A percentile compares a stretch with the other conserved stretches of the same genome.
phyloP scores from a whole-genome alignment of 1,140 invertebrate species.

The Piezodorus guildinii region DNA sequence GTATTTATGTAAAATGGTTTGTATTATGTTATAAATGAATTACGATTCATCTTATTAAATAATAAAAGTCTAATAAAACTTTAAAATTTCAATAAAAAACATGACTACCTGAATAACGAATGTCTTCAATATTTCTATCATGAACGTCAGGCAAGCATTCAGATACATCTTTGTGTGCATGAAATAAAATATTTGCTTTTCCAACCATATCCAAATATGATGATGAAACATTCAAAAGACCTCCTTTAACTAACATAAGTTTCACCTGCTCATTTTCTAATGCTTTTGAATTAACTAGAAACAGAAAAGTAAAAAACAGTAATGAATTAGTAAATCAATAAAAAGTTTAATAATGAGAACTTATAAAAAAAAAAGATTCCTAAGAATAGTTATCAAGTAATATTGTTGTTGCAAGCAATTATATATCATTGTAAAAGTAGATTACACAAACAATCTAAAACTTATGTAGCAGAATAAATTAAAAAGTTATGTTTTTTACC shows the following conservation, averaged over 20 bases:
- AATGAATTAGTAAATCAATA: too few relatives aligned
- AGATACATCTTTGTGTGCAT: conserved; percentile 39
- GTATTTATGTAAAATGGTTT: too few relatives aligned
- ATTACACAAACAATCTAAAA: too few relatives aligned
- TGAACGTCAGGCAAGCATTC: conserved; percentile 40
- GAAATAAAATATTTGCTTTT: conserved; percentile 40
- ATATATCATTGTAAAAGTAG: too few relatives aligned
- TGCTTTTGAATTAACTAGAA: conserved; percentile 37
- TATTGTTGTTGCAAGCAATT: too few relatives aligned
- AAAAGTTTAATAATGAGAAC: too few relatives aligned
- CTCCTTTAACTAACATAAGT: conserved; percentile 41
- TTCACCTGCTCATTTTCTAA: conserved; percentile 45
- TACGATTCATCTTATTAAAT: not conserved
- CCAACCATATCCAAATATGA: conserved; percentile 39
- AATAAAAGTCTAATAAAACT: too few relatives aligned
- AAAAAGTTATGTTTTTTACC: too few relatives aligned
- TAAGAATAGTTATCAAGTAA: too few relatives aligned
- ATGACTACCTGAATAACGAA: conserved; percentile 31
- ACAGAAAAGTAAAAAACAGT: not conserved
- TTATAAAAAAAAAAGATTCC: too few relatives aligned
- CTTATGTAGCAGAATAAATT: too few relatives aligned
- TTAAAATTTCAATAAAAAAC: not conserved
- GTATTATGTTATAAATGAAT: too few relatives aligned
- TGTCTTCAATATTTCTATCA: conserved; percentile 36
- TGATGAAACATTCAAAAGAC: conserved; percentile 39